These are phyloP conservation scores for Oxygymnocypris stewartii DNA, from an alignment of 2,113 vertebrate genomes.

Conservation along the genomic window DNA sequence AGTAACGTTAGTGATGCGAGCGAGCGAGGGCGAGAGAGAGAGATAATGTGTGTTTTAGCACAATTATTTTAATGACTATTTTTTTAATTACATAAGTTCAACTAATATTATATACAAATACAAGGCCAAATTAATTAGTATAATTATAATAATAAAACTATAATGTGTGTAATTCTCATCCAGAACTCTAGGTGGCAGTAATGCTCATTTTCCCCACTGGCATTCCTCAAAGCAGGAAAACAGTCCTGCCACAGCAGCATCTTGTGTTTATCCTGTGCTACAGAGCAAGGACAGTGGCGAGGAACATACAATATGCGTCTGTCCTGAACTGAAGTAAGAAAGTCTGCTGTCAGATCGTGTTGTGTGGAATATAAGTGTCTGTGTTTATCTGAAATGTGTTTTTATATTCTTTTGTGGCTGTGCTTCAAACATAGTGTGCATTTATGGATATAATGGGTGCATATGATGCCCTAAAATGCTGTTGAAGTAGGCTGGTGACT, in stretches of 20 bases:
- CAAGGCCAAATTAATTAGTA: not conserved
- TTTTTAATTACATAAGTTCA: not conserved
- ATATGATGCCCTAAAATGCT: not conserved
- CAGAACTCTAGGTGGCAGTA: conserved; percentile 15
- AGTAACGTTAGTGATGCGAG: not conserved
- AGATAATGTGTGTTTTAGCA: not conserved
- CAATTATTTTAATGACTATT: not conserved
- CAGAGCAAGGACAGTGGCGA: not conserved
- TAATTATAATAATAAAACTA: not conserved
- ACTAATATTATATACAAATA: not conserved
- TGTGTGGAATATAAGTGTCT: not conserved
- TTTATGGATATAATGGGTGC: not conserved
- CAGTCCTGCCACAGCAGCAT: not conserved
- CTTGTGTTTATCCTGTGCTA: not conserved
- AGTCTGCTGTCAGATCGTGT: not conserved
- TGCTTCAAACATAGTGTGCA: not conserved
- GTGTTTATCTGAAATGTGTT: not conserved
- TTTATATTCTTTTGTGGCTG: not conserved
- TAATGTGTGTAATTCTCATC: not conserved
- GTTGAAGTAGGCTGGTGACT: too few relatives aligned
- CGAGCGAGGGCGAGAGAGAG: not conserved
- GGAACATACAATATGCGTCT: not conserved
- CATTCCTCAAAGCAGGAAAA: conserved; percentile 8
- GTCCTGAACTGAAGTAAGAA: conserved; percentile 29
- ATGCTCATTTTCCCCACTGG: not conserved